Conservation (phyloP, 2,113 vertebrate species). For the Prochilodus magdalenae region DNA sequence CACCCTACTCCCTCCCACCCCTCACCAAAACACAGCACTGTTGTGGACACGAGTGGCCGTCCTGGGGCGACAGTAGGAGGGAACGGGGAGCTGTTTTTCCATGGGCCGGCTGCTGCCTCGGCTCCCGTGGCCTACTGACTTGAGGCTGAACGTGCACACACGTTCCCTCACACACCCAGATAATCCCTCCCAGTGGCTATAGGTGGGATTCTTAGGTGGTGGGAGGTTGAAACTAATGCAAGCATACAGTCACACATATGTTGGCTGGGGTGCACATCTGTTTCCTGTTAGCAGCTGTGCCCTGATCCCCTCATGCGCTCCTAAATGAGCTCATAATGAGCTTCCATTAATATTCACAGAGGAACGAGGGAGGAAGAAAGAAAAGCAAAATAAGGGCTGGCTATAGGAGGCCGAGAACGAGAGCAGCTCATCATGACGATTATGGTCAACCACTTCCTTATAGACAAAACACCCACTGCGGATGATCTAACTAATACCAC, state of each 20-base stretch:
- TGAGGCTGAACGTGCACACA: background rate
- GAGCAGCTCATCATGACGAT: conserved; percentile 14
- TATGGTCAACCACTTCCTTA: conserved; percentile 29
- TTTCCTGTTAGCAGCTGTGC: conserved; percentile 53
- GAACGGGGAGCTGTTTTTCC: conserved; percentile 5
- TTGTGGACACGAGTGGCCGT: conserved; percentile 42
- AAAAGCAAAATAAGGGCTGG: background rate
- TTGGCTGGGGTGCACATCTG: conserved; percentile 54
- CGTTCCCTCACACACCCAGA: background rate
- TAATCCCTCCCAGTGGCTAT: background rate
- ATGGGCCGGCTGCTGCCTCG: conserved; percentile 8
- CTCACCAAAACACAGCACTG: conserved; percentile 28
- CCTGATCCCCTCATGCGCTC: conserved; percentile 1
- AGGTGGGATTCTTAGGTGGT: background rate
- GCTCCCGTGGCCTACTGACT: conserved; percentile 21
- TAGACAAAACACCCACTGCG: background rate
- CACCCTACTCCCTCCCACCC: background rate
- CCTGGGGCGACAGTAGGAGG: background rate
- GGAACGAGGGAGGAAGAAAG: conserved; percentile 9
- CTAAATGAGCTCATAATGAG: conserved; percentile 46
- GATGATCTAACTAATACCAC: background rate
- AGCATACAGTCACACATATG: background rate
- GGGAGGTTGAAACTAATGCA: conserved; percentile 8
- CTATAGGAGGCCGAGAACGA: background rate
- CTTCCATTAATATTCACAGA: conserved; percentile 25